Evolutionary conservation across 1,140 invertebrate genomes (phyloP), one percentile per base, ranked within the genome.

Genomic region (Zaprionus gabonicus): DNA sequence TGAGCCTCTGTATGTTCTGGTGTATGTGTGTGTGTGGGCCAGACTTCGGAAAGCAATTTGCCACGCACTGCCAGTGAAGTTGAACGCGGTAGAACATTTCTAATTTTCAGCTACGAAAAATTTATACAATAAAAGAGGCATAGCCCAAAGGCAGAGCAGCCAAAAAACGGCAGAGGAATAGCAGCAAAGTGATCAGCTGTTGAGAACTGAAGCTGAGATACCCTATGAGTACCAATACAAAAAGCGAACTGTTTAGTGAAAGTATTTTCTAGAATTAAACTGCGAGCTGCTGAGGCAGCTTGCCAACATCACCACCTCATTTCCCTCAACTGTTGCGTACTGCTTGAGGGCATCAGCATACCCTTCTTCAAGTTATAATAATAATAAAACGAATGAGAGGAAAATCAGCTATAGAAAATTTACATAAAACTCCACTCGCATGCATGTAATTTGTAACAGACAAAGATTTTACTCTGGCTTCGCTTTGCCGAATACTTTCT

Each of bases 101-200:
- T 90, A 90, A 90, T 90, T 90, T 90, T 90, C 85, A 90, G 85
- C 85, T 90, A 90, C 85, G 76, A 90, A 80, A 82, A 90, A 85
- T 85, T 75, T 90, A 75, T 79, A 84, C 85, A 90, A 88, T 76
- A 88, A 88, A 86, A 87, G 67, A 36, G 51, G 80, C 72, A 72
- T 53, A 64, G 65, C 56, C 77, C 63, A 62, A 71, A 81, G 55
- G 65, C 66, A 65, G 46, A 70, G 59, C 62, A 38, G 56, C 49
- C 36, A 46, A 68, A 46, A 49, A 64, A 67, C 10, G 41, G 20
- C 13, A 51, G 46, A 66, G 55, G 46, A n/a, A 71, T 15, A 58
- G 34, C 28, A 59, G 20, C 51, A 71, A 36, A 49, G 15, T 57
- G 46, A 36, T 36, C 51, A 67, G 60, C 23, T 13, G 51, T 12